Evolutionary conservation across 2,888 invertebrate genomes (phyloP).

Genomic region (Biston betularia): DNA sequence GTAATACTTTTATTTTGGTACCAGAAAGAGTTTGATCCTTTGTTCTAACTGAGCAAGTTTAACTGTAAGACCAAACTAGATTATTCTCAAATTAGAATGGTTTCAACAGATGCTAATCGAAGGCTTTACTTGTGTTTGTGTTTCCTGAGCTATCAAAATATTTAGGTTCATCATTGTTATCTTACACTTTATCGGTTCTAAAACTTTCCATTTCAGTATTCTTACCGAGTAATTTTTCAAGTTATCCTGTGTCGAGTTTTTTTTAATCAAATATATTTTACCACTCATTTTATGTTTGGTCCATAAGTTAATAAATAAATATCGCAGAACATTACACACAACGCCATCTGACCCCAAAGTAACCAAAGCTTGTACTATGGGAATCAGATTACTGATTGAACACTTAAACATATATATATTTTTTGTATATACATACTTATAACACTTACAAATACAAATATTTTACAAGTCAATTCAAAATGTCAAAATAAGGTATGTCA

Average conservation of each 20-base stretch:
- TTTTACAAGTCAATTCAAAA: too few species aligned
- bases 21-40: background rate
- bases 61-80: background rate
- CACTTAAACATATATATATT: too few species aligned
- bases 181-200: background rate
- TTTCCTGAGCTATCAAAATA: background rate
- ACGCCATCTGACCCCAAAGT: too few species aligned
- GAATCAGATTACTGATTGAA: too few species aligned
- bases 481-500: too few species aligned
- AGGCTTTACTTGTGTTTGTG: background rate
- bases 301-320: too few species aligned
- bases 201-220: background rate
- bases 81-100: background rate
- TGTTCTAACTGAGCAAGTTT: too few species aligned
- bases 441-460: too few species aligned
- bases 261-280: background rate
- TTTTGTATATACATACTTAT: background rate
- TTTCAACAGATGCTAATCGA: background rate
- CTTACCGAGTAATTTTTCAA: background rate
- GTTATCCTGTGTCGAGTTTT: background rate
- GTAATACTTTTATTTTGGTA: slow-evolving; percentile 4
- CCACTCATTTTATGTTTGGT: background rate
- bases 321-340: too few species aligned
- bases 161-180: background rate
- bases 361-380: too few species aligned